Evolutionary conservation across 2,113 vertebrate genomes (phyloP).

Genomic region (Motacilla alba): DNA sequence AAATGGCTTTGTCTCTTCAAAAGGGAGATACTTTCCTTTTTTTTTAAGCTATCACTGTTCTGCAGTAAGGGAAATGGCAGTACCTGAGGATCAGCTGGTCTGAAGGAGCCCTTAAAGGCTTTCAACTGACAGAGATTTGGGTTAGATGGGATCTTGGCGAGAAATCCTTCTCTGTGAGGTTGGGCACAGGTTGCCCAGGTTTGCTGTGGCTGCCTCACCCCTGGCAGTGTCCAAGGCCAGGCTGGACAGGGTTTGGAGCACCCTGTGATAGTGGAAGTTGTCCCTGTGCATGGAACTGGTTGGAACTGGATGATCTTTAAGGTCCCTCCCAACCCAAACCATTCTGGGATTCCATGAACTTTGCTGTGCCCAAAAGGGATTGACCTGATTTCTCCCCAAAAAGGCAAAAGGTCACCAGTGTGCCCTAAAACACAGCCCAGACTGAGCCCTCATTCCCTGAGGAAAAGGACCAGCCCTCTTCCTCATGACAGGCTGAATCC

Average conservation of each 20-base stretch:
- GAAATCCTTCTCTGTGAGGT: not conserved
- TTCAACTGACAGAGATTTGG: not conserved
- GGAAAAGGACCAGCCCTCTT: not conserved
- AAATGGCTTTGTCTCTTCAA: not conserved
- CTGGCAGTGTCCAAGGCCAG: not conserved
- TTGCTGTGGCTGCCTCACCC: not conserved
- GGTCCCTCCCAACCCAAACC: not conserved
- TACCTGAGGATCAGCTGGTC: accelerated
- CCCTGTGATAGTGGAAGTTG: accelerated
- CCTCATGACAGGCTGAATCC: not conserved
- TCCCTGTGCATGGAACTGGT: not conserved
- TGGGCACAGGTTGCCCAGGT: not conserved
- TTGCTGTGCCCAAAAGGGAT: too few species aligned
- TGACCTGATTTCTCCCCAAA: not conserved
- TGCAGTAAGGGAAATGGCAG: not conserved
- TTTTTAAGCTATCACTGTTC: not conserved
- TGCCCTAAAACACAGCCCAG: not conserved
- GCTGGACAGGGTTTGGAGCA: accelerated
- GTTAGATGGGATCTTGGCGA: not conserved
- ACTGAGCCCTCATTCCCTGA: not conserved
- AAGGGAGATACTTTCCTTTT: not conserved
- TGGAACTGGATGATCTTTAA: not conserved
- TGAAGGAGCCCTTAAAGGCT: not conserved
- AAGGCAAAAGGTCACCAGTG: accelerated
- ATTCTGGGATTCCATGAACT: not conserved